Percentiles rank a stretch among this genome's conserved stretches.
These are phyloP conservation scores for Orthonyx spaldingii DNA, from an alignment of 2,113 vertebrate genomes.

Conservation along the genomic window DNA sequence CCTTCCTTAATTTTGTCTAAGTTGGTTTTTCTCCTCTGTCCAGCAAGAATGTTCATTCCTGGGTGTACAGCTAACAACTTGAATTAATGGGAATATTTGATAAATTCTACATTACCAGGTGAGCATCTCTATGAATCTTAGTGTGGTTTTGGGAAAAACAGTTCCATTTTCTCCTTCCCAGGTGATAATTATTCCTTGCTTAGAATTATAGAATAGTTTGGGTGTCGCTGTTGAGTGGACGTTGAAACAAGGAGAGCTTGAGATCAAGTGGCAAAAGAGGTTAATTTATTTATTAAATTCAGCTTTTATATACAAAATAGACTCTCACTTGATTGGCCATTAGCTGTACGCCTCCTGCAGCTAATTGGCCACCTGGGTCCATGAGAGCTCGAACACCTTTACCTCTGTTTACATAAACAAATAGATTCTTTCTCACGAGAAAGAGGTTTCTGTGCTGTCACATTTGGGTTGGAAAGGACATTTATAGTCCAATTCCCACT, in stretches of 20 bases:
- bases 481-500: not conserved
- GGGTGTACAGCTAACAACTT: not conserved
- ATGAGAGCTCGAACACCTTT: no score
- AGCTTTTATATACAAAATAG: no score
- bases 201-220: not conserved
- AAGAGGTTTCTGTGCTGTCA: no score
- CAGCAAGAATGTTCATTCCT: not conserved
- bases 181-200: not conserved
- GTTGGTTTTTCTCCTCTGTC: not conserved
- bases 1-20: not conserved
- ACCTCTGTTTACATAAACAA: no score
- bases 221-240: no score
- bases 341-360: no score
- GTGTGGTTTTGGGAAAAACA: not conserved
- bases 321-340: no score
- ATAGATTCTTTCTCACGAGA: no score
- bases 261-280: no score
- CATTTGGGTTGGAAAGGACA: not conserved
- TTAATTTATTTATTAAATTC: no score
- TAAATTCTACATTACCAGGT: not conserved
- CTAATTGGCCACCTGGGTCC: no score
- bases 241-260: no score
- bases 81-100: not conserved
- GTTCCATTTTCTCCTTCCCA: not conserved
- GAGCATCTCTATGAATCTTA: not conserved